Evolutionary conservation across 1,140 invertebrate species (phyloP), one percentile per base, ranked within the genome.

Genomic region (Drosophila tsacasi): DNA sequence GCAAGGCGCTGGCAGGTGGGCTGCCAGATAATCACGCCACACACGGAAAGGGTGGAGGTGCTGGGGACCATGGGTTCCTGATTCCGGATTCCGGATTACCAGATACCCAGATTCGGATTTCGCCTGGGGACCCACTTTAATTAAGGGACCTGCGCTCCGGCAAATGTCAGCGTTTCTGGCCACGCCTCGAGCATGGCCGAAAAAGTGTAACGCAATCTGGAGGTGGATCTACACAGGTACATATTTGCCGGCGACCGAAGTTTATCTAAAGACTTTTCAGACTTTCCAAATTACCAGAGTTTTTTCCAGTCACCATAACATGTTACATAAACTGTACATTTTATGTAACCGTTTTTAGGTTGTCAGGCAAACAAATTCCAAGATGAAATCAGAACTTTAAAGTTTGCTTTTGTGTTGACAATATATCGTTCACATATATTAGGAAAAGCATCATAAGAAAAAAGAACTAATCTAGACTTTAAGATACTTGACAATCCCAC

Each of bases 41-140:
- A 80, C 69, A 80, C 30, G 49, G 39, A 76, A 76, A 68, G 37
- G 74, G 64, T 58, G 59, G 67, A 60, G 49, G 27, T 27, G 32
- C 23, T 35, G 17, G 19, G 32, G 8, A 39, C 39, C 25, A 19
- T 19, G 49, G 49, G 27, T 32, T 52, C 27, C 32, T 1, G 10
- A 13, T 35, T 35, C 32, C 32, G 12, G 32, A 19, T 52, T 23
- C 19, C 32, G 17, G 37, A 42, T 76, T 66, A 50, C 19, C 46
- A 46, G 42, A 47, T 37, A 15, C 23, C 44, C 35, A 17, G 62
- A 30, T 52, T 35, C n/a, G 30, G 50, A 68, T 37, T 49, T 27
- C 66, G 30, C 12, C 40, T 15, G 44, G 21, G 62, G 40, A 63
- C 46, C 76, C 63, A 77, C 75, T 83, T 84, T 84, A 83, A 83